Evolutionary conservation across 2,888 invertebrate genomes (phyloP), one percentile per base, ranked within the genome.

Genomic region (Aphrophora alni): DNA sequence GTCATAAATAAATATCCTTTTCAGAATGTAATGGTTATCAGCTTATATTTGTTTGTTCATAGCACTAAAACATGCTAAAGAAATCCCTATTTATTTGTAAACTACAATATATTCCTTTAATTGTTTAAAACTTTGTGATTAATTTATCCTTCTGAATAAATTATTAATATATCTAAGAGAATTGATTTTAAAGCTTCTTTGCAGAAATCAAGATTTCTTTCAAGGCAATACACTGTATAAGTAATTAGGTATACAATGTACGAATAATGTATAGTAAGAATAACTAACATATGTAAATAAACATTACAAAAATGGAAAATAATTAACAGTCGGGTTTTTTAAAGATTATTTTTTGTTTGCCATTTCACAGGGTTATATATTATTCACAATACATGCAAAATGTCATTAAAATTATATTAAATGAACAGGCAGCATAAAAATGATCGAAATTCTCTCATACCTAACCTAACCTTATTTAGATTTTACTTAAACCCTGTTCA

Each of bases 101-200:
- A 5, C 33, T 33, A 5, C 33, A n/a, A n/a, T n/a, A 5, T 33
- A 33, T 33, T 33, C 3, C 8, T 33, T 33, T 33, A 33, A 5
- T 8, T 33, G 8, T 33, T 33, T 33, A 33, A 33, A 59, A 59
- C 21, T 10, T 21, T 21, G 59, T 59, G 59, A 59, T 59, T 59
- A 59, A 59, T 59, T 59, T 59, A 59, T 59, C 59, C 59, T 21
- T 59, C 4, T 4, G 59, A 59, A 59, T 59, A 59, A 59, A 59
- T 59, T 59, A 59, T 21, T 59, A 59, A 4, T 59, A 59, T 59
- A 59, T 21, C 59, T 59, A 59, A 59, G 59, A 59, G 59, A 59
- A 59, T 59, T 59, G 21, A 59, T 59, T 59, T 59, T 59, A 59
- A 59, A 59, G 59, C 59, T 59, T 59, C 59, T 59, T 59, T 59